Conservation (phyloP, 2,113 vertebrate species). For the Sminthopsis crassicaudata region DNA sequence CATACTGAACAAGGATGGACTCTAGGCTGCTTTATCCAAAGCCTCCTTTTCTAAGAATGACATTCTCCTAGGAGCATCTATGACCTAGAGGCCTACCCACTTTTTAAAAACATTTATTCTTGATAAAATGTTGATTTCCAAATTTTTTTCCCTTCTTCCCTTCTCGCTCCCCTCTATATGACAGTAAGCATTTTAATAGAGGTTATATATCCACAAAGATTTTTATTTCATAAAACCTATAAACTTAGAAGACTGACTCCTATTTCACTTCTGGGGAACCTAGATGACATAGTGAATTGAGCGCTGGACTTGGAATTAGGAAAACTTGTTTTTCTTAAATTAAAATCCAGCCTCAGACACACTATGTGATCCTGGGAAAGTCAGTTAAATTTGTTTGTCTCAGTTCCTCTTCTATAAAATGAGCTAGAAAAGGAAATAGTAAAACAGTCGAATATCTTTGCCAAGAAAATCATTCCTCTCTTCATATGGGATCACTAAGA, state of each 20-base stretch:
- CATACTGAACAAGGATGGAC: background rate
- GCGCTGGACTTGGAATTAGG: background rate
- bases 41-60: background rate
- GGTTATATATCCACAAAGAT: background rate
- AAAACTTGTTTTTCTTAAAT: background rate
- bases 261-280: background rate
- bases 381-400: no score
- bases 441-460: no score
- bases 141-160: background rate
- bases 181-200: background rate
- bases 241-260: background rate
- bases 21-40: background rate
- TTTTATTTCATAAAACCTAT: background rate
- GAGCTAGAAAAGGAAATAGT: no score
- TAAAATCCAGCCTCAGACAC: background rate
- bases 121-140: background rate
- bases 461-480: no score
- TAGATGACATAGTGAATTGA: background rate
- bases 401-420: no score
- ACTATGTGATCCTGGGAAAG: no score
- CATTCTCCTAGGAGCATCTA: background rate
- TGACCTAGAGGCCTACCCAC: background rate
- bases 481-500: no score
- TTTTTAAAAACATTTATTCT: background rate
- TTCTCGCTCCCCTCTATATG: background rate